Base-by-base conservation (phyloP, 2,888 invertebrate species). In the Gastrophysa polygoni region DNA sequence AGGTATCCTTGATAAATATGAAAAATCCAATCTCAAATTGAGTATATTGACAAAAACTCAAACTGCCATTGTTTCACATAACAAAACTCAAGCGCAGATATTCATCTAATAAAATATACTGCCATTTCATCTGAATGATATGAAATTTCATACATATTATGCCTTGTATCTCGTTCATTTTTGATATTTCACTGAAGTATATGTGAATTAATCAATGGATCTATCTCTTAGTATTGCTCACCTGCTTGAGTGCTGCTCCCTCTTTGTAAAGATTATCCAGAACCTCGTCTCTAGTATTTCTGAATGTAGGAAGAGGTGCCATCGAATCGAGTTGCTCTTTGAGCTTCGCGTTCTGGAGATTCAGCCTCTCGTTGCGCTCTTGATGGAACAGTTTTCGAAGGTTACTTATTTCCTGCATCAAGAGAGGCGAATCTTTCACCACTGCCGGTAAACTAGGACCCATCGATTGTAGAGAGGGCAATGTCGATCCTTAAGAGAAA, bases 341-440 rank as follows among this genome's bases (percentile, higher is more conserved):
- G 65, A 88, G 80, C 60, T 85, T 82, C 54, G 84, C 81, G 2
- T 83, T 83, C 71, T 87, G 81, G 52, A 88, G 73, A 61, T 84
- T 85, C 62, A 86, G 78, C 55, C 87, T 83, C 71, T 86, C 83
- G 29, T 85, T 83, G 38, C 86, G 83, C 75, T 88, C 88, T 50
- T 83, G 82, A 65, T 84, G 83, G 68, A 88, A 83, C 16, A 86
- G 83, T 69, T 84, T 84, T 51, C 85, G 85, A 34, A 88, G 80
- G 48, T 85, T 82, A 14, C 82, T 81, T 62, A 88, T 84, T 73
- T 88, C 88, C 73, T 88, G 87, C 48, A 86, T 76, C 29, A 87
- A 79, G 18, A 85, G 74, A 47, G 83, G 83, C 1, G 83, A 83
- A 70, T 82, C 82, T 64, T 75, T 77, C 2, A 82, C 81, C 28